Evolutionary conservation across 2,113 vertebrate species (phyloP).

Genomic region (Illadopsis cleaveri): DNA sequence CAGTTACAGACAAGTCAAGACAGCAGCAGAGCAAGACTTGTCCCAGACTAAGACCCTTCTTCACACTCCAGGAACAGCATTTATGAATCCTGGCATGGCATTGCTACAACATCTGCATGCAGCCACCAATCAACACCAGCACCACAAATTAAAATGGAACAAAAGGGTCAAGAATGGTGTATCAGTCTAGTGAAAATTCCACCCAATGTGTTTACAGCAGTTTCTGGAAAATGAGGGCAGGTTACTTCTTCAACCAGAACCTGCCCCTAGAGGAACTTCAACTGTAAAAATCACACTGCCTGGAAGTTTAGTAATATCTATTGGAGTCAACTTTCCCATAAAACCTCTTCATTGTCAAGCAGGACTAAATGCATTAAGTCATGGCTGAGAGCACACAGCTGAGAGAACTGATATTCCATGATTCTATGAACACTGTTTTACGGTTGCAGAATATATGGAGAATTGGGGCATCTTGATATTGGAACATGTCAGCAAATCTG

Average conservation of each 20-base stretch:
- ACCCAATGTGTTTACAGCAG: not conserved
- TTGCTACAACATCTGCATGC: not conserved
- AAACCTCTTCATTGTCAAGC: not conserved
- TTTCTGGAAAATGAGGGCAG: not conserved
- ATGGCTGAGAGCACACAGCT: not conserved
- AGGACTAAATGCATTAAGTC: not conserved
- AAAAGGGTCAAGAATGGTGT: not conserved
- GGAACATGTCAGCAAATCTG: not conserved
- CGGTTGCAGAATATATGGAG: not conserved
- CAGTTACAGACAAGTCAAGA: not conserved
- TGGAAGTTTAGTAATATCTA: not conserved
- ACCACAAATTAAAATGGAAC: not conserved
- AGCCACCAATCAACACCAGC: not conserved
- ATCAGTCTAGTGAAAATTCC: not conserved
- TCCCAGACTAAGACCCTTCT: not conserved
- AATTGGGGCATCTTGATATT: not conserved
- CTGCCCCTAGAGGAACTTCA: not conserved
- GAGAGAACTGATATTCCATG: not conserved
- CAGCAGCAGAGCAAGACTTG: not conserved
- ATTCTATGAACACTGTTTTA: not conserved
- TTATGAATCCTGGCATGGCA: conserved; percentile 6
- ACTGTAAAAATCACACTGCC: not conserved
- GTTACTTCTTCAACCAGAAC: not conserved
- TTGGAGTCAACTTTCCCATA: not conserved
- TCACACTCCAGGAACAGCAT: not conserved